Conservation (phyloP, 2,113 vertebrate genomes). For the Promerops cafer region DNA sequence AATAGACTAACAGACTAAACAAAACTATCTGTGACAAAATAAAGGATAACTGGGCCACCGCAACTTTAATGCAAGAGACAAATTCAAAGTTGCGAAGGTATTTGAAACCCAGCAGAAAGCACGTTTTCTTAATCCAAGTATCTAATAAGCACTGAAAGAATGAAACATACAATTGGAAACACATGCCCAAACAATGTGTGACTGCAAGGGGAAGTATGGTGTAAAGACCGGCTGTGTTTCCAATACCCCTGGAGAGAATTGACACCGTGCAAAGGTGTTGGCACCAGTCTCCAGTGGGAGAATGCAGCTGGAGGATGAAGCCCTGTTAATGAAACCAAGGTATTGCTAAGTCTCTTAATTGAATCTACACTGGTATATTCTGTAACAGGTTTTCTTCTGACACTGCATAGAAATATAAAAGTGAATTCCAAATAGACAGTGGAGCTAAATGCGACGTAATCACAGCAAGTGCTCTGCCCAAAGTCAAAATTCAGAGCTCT, state of each 20-base stretch:
- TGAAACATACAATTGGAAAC: conserved; percentile 8
- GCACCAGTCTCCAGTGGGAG: neutral
- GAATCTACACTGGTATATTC: neutral
- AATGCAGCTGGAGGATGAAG: neutral
- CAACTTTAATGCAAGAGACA: neutral
- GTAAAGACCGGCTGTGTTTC: neutral
- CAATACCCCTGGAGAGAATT: neutral
- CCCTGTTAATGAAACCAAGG: neutral
- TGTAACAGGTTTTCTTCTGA: neutral
- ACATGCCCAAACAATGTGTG: neutral
- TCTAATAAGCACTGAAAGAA: conserved; percentile 22
- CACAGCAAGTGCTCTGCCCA: rapidly evolving
- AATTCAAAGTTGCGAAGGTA: conserved; percentile 6
- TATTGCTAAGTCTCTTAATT: neutral
- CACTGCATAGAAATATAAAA: neutral
- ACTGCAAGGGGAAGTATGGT: neutral
- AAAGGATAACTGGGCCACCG: neutral
- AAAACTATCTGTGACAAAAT: conserved; percentile 41
- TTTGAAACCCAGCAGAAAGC: conserved; percentile 11
- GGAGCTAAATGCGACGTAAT: neutral
- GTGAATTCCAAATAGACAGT: neutral
- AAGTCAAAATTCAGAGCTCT: conserved; percentile 15
- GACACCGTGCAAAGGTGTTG: neutral
- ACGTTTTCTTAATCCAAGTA: conserved; percentile 21
- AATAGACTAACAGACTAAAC: conserved; percentile 44